phyloP scores from a whole-genome alignment of 2,888 invertebrate genomes.

The Phragmatobia fuliginosa region DNA sequence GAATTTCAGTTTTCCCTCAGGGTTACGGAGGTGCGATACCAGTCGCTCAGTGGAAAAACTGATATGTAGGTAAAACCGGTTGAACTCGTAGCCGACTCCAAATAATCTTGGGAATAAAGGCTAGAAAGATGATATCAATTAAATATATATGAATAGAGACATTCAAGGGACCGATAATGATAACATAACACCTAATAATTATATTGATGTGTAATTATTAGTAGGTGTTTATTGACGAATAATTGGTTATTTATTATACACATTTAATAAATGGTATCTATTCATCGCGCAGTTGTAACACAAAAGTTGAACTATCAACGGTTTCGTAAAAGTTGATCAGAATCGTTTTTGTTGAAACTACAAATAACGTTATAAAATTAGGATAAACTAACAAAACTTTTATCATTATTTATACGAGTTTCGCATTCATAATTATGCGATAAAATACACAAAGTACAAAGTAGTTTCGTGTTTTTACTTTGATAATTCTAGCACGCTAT shows the following conservation, averaged over 20 bases:
- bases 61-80: too few relatives aligned
- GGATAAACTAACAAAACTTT: conserved; percentile 16
- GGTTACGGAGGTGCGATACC: too few relatives aligned
- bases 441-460: conserved; percentile 29
- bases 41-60: too few relatives aligned
- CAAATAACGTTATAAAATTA: conserved; percentile 4
- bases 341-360: conserved; percentile 9
- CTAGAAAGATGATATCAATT: too few relatives aligned
- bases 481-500: conserved; percentile 34
- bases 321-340: not conserved
- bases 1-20: too few relatives aligned
- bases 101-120: too few relatives aligned
- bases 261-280: not conserved
- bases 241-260: not conserved
- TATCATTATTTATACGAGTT: conserved; percentile 25
- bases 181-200: conserved; percentile 20
- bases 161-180: conserved; percentile 17
- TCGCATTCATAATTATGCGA: conserved; percentile 30
- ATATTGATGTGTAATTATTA: conserved; percentile 31
- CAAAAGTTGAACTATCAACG: not conserved
- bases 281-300: not conserved
- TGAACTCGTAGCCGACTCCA: too few relatives aligned
- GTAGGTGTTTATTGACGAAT: conserved; percentile 18
- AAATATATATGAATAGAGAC: too few relatives aligned
- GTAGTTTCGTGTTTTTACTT: conserved; percentile 36